Conservation (phyloP, 2,888 invertebrate species). For the Aplocera efformata region DNA sequence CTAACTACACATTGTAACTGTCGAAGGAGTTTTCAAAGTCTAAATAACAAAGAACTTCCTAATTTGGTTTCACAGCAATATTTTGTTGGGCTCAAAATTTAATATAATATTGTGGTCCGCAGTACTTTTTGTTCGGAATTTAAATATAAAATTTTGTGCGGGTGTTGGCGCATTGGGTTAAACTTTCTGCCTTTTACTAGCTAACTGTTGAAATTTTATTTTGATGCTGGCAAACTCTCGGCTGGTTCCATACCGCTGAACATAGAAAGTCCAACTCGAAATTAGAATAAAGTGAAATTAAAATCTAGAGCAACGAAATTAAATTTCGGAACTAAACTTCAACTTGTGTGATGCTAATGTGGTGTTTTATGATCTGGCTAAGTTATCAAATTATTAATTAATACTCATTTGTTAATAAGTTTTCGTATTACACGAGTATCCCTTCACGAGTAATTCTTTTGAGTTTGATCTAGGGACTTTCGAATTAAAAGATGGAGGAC, state of each 20-base stretch:
- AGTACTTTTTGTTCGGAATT: slow-evolving; percentile 35
- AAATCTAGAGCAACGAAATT: slow-evolving; percentile 23
- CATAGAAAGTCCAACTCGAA: slow-evolving; percentile 36
- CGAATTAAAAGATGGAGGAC: too few species aligned
- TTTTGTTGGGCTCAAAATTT: slow-evolving; percentile 15
- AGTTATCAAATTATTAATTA: too few species aligned
- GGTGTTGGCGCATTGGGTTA: slow-evolving; percentile 35
- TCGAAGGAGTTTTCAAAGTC: slow-evolving; percentile 22
- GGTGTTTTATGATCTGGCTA: too few species aligned
- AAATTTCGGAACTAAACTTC: slow-evolving; percentile 4
- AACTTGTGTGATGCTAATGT: too few species aligned
- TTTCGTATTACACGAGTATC: too few species aligned
- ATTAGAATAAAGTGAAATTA: slow-evolving; percentile 39
- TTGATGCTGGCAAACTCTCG: slow-evolving; percentile 34
- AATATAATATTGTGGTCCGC: slow-evolving; percentile 8
- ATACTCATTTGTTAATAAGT: too few species aligned
- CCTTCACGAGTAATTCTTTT: too few species aligned
- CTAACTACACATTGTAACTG: slow-evolving; percentile 2
- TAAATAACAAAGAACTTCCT: slow-evolving; percentile 20
- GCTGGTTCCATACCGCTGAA: slow-evolving; percentile 32
- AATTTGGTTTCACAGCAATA: slow-evolving; percentile 23
- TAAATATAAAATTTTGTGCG: slow-evolving; percentile 45
- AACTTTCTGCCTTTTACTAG: slow-evolving; percentile 35
- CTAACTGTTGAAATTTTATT: slow-evolving; percentile 51
- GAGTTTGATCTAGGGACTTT: too few species aligned